Percentiles rank a stretch among this genome's conserved stretches.
Conservation (phyloP, 2,113 vertebrate species). For the Eublepharis macularius region DNA sequence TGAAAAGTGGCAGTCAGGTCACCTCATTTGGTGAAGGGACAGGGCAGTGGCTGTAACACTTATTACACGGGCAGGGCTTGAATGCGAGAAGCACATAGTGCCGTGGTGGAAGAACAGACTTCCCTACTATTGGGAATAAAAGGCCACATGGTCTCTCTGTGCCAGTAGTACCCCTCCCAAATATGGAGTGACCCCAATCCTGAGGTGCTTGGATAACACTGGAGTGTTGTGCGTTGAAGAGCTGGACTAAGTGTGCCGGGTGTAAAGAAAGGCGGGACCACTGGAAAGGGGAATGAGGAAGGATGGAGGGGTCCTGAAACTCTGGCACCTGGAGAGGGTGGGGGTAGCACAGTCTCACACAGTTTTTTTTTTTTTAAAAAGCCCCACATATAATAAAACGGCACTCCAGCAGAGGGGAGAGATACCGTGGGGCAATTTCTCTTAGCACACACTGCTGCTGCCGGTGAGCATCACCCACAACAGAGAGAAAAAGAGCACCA, state of each 20-base stretch:
- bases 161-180: no score
- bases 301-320: fast-evolving
- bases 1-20: neutral
- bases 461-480: neutral
- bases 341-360: neutral
- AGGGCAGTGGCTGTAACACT: neutral
- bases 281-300: no score
- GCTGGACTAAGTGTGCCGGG: neutral
- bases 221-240: neutral
- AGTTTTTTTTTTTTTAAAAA: neutral
- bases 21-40: neutral
- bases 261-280: no score
- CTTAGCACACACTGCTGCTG: neutral
- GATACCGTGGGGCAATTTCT: neutral
- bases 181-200: no score
- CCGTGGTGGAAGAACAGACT: neutral
- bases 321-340: no score
- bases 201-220: no score
- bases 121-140: no score
- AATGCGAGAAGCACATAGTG: no score
- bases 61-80: neutral
- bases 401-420: no score
- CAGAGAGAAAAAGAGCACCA: neutral
- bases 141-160: neutral
- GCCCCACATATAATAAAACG: neutral